A percentile compares a stretch with the other conserved stretches of the same genome.
Evolutionary conservation across 2,113 vertebrate genomes (phyloP).

Genomic region (Dendropsophus ebraccatus): DNA sequence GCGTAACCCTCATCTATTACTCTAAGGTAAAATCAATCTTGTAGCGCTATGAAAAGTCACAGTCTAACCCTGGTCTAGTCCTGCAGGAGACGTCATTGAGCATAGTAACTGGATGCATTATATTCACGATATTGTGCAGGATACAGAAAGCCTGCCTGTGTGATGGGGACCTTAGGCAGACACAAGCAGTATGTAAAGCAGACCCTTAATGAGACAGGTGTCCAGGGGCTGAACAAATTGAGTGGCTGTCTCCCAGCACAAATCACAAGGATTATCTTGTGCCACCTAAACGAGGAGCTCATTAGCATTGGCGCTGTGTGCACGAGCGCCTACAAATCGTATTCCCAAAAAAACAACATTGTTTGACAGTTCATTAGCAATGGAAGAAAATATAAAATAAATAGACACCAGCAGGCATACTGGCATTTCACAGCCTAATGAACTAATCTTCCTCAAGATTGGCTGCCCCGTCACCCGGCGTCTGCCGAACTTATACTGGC

Average conservation of each 20-base stretch:
- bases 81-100: no score
- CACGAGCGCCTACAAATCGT: neutral
- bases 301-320: conserved; percentile 22
- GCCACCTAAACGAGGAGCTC: conserved; percentile 20
- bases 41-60: no score
- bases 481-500: neutral
- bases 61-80: no score
- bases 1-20: no score
- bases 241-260: neutral
- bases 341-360: conserved; percentile 7
- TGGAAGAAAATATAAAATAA: conserved; percentile 8
- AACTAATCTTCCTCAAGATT: conserved; percentile 10
- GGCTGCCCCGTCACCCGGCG: neutral
- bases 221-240: neutral
- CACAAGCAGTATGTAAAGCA: neutral
- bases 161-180: neutral
- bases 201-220: conserved; percentile 23
- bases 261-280: conserved; percentile 29
- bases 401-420: neutral
- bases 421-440: conserved; percentile 39
- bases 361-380: conserved; percentile 52
- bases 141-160: neutral
- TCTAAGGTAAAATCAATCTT: no score
- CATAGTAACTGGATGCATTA: no score
- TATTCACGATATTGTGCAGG: neutral